Percentiles rank a stretch among this genome's conserved stretches.
Conservation (phyloP, 2,888 invertebrate genomes). For the Atethmia centrago region DNA sequence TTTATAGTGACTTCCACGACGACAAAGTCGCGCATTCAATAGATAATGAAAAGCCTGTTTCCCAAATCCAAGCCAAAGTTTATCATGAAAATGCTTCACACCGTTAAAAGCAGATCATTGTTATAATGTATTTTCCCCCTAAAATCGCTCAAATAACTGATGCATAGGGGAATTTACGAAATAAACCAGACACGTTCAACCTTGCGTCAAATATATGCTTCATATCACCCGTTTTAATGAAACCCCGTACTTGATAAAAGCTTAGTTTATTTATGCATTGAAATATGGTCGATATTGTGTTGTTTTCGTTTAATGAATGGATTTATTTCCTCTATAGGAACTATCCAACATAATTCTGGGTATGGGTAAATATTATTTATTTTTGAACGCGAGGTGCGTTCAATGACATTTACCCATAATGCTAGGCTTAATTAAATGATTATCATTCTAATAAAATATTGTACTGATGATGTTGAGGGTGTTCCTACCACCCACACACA, state of each 20-base stretch:
- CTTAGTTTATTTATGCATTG: constrained; percentile 36
- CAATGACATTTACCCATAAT: too few species aligned
- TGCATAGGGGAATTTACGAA: constrained; percentile 34
- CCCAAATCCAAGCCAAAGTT: too few species aligned
- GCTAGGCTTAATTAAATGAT: too few species aligned
- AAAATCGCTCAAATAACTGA: constrained; percentile 29
- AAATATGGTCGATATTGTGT: constrained; percentile 10
- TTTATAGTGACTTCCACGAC: not conserved
- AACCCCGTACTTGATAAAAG: constrained; percentile 26
- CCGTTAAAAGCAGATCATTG: constrained; percentile 16
- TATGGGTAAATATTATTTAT: too few species aligned
- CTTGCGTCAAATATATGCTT: constrained; percentile 19
- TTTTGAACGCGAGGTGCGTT: too few species aligned
- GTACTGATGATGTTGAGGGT: too few species aligned
- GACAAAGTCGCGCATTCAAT: not conserved
- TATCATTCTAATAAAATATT: too few species aligned
- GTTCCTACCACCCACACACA: too few species aligned
- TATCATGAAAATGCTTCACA: not conserved
- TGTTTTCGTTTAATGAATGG: not conserved
- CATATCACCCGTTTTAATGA: constrained; percentile 44
- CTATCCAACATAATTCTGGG: not conserved
- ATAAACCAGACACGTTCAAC: constrained; percentile 11
- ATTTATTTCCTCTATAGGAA: not conserved
- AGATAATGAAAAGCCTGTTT: not conserved
- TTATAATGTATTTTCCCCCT: constrained; percentile 2